These are phyloP conservation scores for Campylomormyrus tamandua DNA, from an alignment of 2,113 vertebrate species.

Conservation along the genomic window DNA sequence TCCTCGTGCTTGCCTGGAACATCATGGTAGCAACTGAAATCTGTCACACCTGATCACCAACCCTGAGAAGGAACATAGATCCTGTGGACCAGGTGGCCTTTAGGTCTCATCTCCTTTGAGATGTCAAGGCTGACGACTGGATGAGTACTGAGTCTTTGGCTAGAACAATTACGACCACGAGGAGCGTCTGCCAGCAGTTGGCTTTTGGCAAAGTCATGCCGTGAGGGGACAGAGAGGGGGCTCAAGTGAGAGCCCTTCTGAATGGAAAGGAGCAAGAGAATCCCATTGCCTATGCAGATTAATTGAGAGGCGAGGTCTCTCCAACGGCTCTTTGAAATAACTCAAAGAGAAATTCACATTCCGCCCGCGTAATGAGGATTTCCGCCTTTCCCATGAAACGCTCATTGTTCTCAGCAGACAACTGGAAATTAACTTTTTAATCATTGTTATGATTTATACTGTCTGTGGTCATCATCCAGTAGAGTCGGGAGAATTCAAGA, in stretches of 20 bases:
- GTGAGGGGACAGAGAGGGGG: background rate
- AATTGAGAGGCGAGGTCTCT: background rate
- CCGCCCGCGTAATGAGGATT: background rate
- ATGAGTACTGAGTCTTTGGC: background rate
- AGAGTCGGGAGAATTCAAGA: background rate
- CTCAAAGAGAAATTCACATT: constrained; percentile 1
- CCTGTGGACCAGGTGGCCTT: background rate
- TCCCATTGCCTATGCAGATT: background rate
- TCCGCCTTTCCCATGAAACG: constrained; percentile 16
- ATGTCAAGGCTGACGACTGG: constrained; percentile 36
- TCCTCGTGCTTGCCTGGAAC: background rate
- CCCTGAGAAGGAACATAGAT: background rate
- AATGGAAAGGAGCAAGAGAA: background rate
- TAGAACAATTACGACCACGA: constrained; percentile 11
- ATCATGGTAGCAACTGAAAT: background rate
- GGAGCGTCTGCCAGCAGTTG: background rate
- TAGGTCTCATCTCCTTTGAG: background rate
- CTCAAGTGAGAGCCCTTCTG: background rate
- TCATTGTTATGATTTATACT: background rate
- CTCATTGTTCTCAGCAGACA: constrained; percentile 3
- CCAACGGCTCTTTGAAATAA: background rate
- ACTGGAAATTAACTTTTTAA: background rate
- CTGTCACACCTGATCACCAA: constrained; percentile 18
- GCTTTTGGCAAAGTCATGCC: background rate
- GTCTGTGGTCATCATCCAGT: background rate